Conservation (phyloP, 1,140 invertebrate species). For the Bombus waltoni region DNA sequence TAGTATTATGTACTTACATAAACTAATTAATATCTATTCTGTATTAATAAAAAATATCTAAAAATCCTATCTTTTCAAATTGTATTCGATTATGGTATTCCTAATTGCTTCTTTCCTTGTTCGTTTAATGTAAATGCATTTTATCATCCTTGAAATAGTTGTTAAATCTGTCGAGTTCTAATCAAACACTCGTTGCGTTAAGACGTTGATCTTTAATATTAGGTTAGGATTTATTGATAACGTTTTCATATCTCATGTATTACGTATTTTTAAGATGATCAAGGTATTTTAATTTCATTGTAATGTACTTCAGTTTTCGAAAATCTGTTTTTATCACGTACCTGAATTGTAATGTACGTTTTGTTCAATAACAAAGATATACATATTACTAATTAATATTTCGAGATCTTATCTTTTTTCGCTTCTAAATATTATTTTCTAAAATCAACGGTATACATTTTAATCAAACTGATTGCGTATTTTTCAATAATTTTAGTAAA, state of each 20-base stretch:
- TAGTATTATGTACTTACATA: background rate
- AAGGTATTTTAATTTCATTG: background rate
- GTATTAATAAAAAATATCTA: background rate
- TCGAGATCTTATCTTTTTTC: background rate
- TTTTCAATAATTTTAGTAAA: background rate
- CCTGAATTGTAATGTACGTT: background rate
- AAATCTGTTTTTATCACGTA: background rate
- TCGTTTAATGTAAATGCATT: background rate
- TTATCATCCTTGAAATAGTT: background rate
- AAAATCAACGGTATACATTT: too few relatives aligned
- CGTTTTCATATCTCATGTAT: background rate
- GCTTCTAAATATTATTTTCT: too few relatives aligned
- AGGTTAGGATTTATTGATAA: constrained; percentile 8
- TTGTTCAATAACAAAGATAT: too few relatives aligned
- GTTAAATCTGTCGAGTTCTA: background rate
- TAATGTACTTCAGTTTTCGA: background rate
- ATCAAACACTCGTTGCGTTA: background rate
- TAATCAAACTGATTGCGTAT: background rate
- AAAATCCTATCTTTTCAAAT: background rate
- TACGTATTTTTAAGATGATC: background rate
- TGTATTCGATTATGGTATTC: background rate
- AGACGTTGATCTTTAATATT: constrained; percentile 6
- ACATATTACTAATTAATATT: background rate
- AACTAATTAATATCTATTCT: background rate
- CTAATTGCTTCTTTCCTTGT: too few relatives aligned